These are phyloP conservation scores for Tamandua tetradactyla DNA, from an alignment of 2,797 vertebrate species.

Conservation along the genomic window DNA sequence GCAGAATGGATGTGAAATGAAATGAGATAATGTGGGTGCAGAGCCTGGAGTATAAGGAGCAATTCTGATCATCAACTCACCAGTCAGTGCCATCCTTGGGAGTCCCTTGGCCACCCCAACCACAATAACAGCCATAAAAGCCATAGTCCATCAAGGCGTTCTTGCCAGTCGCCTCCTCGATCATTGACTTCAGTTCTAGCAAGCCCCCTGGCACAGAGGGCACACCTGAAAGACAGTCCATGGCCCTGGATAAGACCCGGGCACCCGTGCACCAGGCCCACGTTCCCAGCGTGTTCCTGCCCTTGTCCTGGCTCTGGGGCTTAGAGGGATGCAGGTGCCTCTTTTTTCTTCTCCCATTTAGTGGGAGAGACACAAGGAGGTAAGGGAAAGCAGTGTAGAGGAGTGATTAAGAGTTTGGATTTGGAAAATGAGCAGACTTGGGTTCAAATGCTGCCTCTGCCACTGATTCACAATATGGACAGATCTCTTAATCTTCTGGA, in stretches of 20 bases:
- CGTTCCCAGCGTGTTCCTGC: neutral
- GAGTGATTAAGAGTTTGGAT: no score
- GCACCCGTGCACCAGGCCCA: neutral
- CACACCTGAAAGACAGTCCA: slow-evolving; percentile 68
- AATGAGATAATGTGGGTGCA: neutral
- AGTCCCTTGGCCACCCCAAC: slow-evolving; percentile 77
- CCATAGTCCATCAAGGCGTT: slow-evolving; percentile 32
- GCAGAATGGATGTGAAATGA: neutral
- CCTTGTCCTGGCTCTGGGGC: neutral
- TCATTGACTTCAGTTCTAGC: slow-evolving; percentile 75
- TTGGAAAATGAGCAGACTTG: neutral
- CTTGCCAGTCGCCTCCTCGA: slow-evolving; percentile 70
- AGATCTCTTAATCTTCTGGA: neutral
- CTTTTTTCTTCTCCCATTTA: neutral
- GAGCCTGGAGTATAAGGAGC: neutral
- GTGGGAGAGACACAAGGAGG: neutral
- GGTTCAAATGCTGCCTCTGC: neutral
- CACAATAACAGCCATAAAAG: slow-evolving; percentile 85
- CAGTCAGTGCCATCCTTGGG: slow-evolving; percentile 80
- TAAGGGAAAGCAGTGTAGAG: neutral
- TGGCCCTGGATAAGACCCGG: neutral
- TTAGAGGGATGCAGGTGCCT: neutral
- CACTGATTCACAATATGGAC: neutral
- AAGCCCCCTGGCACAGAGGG: slow-evolving; percentile 51
- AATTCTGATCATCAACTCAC: slow-evolving; percentile 62